Conservation (phyloP, 2,113 vertebrate species). For the Hyla sarda region DNA sequence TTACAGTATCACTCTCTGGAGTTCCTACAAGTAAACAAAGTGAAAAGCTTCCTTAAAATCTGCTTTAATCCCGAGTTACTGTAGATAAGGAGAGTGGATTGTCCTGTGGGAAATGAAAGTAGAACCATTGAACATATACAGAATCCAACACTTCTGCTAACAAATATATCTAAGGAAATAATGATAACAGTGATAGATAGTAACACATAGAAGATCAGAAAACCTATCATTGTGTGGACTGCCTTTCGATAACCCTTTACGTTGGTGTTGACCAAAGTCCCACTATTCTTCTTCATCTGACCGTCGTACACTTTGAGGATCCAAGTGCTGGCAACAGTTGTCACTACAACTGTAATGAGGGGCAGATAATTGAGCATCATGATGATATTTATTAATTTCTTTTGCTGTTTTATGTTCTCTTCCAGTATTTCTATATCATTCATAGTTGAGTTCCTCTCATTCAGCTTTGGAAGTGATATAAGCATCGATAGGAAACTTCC, state of each 20-base stretch:
- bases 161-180: background rate
- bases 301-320: background rate
- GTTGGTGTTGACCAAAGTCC: background rate
- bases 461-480: too few species aligned
- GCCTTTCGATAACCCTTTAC: constrained; percentile 9
- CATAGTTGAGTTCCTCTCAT: background rate
- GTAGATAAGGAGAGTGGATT: background rate
- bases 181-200: background rate
- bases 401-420: background rate
- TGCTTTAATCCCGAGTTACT: background rate
- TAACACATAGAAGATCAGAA: background rate
- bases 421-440: background rate
- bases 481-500: background rate
- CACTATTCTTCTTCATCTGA: background rate
- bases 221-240: background rate
- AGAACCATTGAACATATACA: background rate
- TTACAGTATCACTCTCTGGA: background rate
- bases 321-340: background rate
- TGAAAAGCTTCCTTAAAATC: background rate
- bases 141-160: background rate
- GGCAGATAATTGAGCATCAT: background rate
- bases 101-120: background rate
- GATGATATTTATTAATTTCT: background rate
- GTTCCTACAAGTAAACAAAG: background rate
- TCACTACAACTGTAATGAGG: background rate